These are phyloP conservation scores for Geodia barretti DNA, from an alignment of 37 sponge, comb jelly and placozoan genomes.

Conservation along the genomic window DNA sequence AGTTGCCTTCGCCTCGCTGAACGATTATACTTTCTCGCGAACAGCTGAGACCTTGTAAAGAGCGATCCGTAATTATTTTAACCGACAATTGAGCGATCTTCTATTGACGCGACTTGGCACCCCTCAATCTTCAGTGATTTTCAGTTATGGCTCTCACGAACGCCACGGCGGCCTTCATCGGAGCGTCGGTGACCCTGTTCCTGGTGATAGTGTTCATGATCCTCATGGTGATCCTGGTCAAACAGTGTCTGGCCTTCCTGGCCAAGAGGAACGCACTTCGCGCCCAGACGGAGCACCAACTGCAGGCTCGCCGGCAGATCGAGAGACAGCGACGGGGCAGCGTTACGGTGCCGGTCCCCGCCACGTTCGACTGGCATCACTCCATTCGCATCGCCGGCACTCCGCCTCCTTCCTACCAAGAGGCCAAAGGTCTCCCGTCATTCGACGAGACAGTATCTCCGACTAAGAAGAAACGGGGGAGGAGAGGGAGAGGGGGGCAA, in stretches of 20 bases:
- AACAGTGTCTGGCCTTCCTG: constrained; percentile 73
- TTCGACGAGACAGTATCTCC: constrained; percentile 14
- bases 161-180: constrained; percentile 77
- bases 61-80: too few relatives aligned
- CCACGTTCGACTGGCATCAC: constrained; percentile 87
- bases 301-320: constrained; percentile 10
- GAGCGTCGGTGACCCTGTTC: constrained; percentile 78
- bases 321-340: constrained; percentile 49
- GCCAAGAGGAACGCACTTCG: constrained; percentile 40
- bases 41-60: too few relatives aligned
- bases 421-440: constrained; percentile 66
- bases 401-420: constrained; percentile 68
- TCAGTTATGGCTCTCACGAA: constrained; percentile 21
- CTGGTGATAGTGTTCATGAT: constrained; percentile 78
- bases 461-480: not conserved
- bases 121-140: too few relatives aligned
- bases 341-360: constrained; percentile 55
- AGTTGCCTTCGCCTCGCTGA: too few relatives aligned
- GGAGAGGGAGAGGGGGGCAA: not conserved
- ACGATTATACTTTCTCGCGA: too few relatives aligned
- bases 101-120: too few relatives aligned
- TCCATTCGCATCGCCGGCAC: constrained; percentile 73
- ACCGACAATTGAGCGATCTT: too few relatives aligned
- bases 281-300: constrained; percentile 28
- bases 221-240: constrained; percentile 70